These are phyloP conservation scores for Actenoides lindsayi DNA, from an alignment of 2,113 vertebrate genomes.

Conservation along the genomic window DNA sequence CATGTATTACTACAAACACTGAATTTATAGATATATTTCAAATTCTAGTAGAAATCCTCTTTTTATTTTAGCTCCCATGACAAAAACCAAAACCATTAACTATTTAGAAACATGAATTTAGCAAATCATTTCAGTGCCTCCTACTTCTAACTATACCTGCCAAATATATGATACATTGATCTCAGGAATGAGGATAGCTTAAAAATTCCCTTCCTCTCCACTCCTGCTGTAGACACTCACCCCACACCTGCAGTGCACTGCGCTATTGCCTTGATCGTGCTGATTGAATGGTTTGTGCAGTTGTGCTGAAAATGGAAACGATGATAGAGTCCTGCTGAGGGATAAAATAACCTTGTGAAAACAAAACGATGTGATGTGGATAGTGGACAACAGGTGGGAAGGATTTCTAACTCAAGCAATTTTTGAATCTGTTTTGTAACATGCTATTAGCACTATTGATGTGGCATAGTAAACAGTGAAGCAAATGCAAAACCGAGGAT, in stretches of 20 bases:
- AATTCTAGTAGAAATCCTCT: neutral
- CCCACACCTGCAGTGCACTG: accelerated
- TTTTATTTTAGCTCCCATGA: neutral
- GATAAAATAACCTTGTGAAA: neutral
- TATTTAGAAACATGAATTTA: neutral
- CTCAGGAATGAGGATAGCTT: neutral
- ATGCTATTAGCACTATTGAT: neutral
- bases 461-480: neutral
- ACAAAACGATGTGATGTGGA: neutral
- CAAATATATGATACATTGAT: neutral
- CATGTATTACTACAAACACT: neutral
- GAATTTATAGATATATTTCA: neutral
- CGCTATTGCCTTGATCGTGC: neutral
- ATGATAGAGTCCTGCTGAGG: neutral
- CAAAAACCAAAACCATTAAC: neutral
- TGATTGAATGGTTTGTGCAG: neutral
- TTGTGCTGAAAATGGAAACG: neutral
- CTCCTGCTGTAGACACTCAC: neutral
- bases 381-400: neutral
- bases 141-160: neutral
- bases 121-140: neutral
- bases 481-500: neutral
- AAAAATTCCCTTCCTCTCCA: neutral
- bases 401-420: neutral
- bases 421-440: neutral